Evolutionary conservation across 2,797 vertebrate species (phyloP).

Genomic region (Sebastes hubbsi): DNA sequence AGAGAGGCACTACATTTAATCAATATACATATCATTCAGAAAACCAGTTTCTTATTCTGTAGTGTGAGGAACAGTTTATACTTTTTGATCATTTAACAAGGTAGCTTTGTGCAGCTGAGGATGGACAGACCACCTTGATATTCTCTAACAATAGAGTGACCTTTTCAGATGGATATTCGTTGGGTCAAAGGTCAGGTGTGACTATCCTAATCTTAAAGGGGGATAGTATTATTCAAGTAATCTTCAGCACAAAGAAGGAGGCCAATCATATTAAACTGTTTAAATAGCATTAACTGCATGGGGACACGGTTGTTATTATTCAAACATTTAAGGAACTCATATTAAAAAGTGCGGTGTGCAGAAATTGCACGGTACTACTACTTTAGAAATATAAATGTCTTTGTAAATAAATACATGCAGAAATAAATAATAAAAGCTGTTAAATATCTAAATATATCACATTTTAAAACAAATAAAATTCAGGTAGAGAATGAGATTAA

Average conservation of each 20-base stretch:
- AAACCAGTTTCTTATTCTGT: constrained; percentile 45
- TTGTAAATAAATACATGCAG: constrained; percentile 85
- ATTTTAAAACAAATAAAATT: constrained; percentile 77
- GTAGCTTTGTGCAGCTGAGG: constrained; percentile 40
- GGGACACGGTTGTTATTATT: constrained; percentile 49
- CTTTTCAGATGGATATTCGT: constrained; percentile 18
- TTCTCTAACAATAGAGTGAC: constrained; percentile 13
- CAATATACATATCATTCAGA: constrained; percentile 70
- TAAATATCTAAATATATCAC: constrained; percentile 82
- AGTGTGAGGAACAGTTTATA: constrained; percentile 29
- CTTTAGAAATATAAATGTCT: constrained; percentile 85
- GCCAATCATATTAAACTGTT: constrained; percentile 44
- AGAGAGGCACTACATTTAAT: constrained; percentile 81
- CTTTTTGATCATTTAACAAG: constrained; percentile 27
- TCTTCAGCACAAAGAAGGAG: constrained; percentile 63
- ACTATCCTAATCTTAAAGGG: constrained; percentile 33
- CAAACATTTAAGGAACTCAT: constrained; percentile 76
- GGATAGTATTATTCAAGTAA: constrained; percentile 67
- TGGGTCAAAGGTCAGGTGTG: constrained; percentile 29
- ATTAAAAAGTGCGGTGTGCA: constrained; percentile 86
- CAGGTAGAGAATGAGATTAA: constrained; percentile 56
- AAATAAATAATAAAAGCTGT: constrained; percentile 82
- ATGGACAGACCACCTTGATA: constrained; percentile 24
- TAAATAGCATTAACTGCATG: constrained; percentile 26
- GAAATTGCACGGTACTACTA: constrained; percentile 83